Base-by-base conservation (phyloP, 2,888 invertebrate genomes). In the Yponomeuta evonymella region DNA sequence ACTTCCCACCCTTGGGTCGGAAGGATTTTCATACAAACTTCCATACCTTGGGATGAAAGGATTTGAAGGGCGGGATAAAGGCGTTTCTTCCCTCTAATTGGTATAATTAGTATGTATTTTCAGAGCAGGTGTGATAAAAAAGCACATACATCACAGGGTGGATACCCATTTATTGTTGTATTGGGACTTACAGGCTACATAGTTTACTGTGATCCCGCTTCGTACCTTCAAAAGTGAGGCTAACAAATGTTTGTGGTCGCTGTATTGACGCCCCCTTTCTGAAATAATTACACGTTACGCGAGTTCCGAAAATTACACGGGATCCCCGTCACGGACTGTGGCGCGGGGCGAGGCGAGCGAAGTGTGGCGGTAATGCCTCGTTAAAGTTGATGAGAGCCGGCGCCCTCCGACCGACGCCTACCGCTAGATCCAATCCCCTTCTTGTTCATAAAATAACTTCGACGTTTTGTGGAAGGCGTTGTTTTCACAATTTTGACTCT, bases 361-460 rank as follows among this genome's bases (percentile, higher is more conserved):
- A 77, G 79, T 75, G 74, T 63, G 75, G 79, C 79, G 81, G 90
- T 88, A 89, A 90, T 89, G 88, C 88, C 84, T 91, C 91, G 89
- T 91, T 90, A 90, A 89, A 88, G 85, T 88, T 90, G 91, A 91
- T 89, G 91, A 90, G 89, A 84, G 84, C 84, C 84, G 80, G 82
- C 83, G 82, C 83, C 84, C 83, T 80, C 43, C 81, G 68, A 67
- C 70, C 69, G 48, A n/a, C 62, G 75, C 76, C 75, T 77, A 79
- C 79, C 79, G 51, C 51, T 2, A 8, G 6, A 58, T 58, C 51
- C 51, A 2, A 80, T 80, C 77, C 80, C 80, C 80, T 43, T 78
- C 78, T 79, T 78, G 75, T 77, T 73, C 75, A 77, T 79, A 81
- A 82, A 83, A 81, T 77, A 79, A 79, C 77, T 78, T 78, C 74